Percentiles rank a stretch among this genome's conserved stretches.
Evolutionary conservation across 2,797 vertebrate species (phyloP).

Genomic region (Gorsachius magnificus): DNA sequence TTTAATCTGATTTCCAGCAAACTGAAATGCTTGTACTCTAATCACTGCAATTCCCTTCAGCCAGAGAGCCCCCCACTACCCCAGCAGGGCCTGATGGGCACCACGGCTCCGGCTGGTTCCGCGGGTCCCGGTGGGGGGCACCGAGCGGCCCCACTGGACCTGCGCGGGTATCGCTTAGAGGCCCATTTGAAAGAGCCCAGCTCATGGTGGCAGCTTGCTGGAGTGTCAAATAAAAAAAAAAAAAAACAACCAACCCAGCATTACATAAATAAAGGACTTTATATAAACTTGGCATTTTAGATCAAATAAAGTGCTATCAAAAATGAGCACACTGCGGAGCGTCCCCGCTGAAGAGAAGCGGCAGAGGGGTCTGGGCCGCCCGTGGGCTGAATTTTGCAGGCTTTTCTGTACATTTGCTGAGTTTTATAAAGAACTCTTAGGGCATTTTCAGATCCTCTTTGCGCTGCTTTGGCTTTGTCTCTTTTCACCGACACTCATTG

Average conservation of each 20-base stretch:
- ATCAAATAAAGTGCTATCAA: neutral
- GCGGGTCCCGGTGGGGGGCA: rapidly evolving
- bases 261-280: neutral
- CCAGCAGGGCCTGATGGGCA: neutral
- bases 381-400: neutral
- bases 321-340: neutral
- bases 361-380: neutral
- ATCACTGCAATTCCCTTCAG: neutral
- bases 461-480: neutral
- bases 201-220: neutral
- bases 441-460: neutral
- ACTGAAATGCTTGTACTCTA: neutral
- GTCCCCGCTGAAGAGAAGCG: neutral
- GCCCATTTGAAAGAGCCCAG: neutral
- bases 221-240: neutral
- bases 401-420: neutral
- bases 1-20: neutral
- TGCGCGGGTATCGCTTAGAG: rapidly evolving
- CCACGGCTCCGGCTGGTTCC: neutral
- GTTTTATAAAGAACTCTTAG: neutral
- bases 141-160: no score
- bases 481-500: neutral
- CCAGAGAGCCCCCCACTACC: neutral
- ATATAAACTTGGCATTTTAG: neutral
- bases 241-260: no score